Conservation (phyloP, 2,113 vertebrate genomes). For the Okapia johnstoni region DNA sequence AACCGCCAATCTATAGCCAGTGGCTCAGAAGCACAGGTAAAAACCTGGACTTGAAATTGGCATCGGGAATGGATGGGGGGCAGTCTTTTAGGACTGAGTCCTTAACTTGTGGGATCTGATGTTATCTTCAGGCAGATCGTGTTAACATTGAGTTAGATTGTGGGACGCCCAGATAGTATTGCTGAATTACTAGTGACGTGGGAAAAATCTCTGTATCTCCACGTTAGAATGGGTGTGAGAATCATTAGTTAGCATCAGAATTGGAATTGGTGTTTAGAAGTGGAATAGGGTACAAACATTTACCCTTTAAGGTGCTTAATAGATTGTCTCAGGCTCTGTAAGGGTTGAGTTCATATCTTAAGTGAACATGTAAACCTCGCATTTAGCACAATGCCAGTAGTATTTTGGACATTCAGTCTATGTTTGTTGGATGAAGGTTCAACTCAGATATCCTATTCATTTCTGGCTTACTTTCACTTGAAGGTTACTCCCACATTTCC, state of each 20-base stretch:
- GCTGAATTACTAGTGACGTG: background rate
- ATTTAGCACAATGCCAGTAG: background rate
- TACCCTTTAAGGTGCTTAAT: background rate
- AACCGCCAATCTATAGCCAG: background rate
- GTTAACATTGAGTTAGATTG: background rate
- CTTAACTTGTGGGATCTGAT: background rate
- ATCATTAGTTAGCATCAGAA: background rate
- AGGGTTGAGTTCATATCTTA: background rate
- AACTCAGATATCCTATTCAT: background rate
- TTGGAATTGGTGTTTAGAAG: background rate
- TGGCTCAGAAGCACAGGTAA: background rate
- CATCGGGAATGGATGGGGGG: background rate
- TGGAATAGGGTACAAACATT: background rate
- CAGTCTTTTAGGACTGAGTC: background rate
- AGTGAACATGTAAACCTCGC: background rate
- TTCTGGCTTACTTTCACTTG: background rate
- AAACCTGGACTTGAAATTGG: background rate
- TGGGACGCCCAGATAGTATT: background rate
- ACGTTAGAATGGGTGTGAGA: background rate
- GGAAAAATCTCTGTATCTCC: background rate
- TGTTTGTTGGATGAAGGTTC: background rate
- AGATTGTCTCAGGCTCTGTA: background rate
- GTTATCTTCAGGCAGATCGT: background rate
- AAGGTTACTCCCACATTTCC: background rate
- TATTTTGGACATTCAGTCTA: background rate